Conservation (phyloP, 2,888 invertebrate genomes). For the Volucella zonaria region DNA sequence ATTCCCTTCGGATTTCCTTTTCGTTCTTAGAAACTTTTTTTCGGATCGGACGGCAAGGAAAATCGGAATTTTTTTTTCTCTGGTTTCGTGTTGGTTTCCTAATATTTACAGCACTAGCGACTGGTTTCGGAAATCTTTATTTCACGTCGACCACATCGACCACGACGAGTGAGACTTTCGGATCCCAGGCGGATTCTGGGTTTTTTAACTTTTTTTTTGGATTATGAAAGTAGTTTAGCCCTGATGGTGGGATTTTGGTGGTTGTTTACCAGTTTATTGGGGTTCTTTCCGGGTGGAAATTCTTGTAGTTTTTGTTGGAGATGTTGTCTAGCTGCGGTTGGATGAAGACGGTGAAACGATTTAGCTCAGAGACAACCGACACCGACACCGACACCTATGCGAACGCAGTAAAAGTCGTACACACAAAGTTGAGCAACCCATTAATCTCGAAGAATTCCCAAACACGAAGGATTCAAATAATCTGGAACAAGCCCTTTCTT, state of each 20-base stretch:
- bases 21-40: not conserved
- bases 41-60: slow-evolving; percentile 26
- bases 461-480: no score
- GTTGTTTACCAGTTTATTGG: not conserved
- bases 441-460: slow-evolving; percentile 1
- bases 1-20: slow-evolving; percentile 13
- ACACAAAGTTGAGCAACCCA: not conserved
- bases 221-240: slow-evolving; percentile 3
- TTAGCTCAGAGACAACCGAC: slow-evolving; percentile 49
- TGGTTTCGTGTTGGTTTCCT: not conserved
- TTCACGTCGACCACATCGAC: not conserved
- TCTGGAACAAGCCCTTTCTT: no score
- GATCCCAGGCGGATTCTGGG: not conserved
- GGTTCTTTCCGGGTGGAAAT: not conserved
- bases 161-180: not conserved
- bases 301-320: not conserved
- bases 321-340: slow-evolving; percentile 17
- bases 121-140: slow-evolving; percentile 4
- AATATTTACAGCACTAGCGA: slow-evolving; percentile 9
- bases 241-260: no score
- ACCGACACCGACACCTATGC: slow-evolving; percentile 32
- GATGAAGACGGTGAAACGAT: slow-evolving; percentile 31
- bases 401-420: slow-evolving; percentile 26
- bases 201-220: not conserved
- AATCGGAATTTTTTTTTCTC: not conserved